A percentile compares a stretch with the other conserved stretches of the same genome.
Conservation (phyloP, 53 echinoderm and acorn worm genomes). For the Holothuria scabra region DNA sequence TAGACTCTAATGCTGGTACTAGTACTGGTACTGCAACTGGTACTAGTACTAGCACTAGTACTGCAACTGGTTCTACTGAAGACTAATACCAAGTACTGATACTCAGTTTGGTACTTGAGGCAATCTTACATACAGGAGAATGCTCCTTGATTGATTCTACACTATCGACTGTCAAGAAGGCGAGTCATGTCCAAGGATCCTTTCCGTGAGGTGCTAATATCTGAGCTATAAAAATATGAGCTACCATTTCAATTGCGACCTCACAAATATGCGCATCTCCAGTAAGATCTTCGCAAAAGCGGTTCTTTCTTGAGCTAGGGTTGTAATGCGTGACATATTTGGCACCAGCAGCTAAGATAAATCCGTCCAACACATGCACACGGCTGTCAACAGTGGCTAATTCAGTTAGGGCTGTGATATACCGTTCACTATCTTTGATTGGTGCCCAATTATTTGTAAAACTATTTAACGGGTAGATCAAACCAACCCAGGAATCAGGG, state of each 20-base stretch:
- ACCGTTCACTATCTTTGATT: no score
- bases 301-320: background rate
- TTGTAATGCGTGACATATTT: background rate
- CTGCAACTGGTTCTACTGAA: no score
- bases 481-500: constrained; percentile 8
- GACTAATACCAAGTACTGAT: no score
- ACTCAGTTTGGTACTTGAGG: no score
- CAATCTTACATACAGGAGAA: no score
- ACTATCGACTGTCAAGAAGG: no score
- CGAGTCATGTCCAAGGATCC: background rate
- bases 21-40: no score
- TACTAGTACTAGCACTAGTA: no score
- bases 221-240: constrained; percentile 9
- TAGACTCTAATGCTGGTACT: no score
- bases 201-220: constrained; percentile 20
- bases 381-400: background rate
- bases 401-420: no score
- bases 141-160: no score
- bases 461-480: background rate
- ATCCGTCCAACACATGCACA: constrained; percentile 4
- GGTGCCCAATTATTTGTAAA: background rate
- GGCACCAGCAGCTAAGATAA: background rate
- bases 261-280: constrained; percentile 13
- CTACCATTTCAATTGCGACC: background rate
- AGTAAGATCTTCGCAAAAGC: constrained; percentile 17